Evolutionary conservation across 1,140 invertebrate genomes (phyloP).

Genomic region (Anadara kagoshimensis): DNA sequence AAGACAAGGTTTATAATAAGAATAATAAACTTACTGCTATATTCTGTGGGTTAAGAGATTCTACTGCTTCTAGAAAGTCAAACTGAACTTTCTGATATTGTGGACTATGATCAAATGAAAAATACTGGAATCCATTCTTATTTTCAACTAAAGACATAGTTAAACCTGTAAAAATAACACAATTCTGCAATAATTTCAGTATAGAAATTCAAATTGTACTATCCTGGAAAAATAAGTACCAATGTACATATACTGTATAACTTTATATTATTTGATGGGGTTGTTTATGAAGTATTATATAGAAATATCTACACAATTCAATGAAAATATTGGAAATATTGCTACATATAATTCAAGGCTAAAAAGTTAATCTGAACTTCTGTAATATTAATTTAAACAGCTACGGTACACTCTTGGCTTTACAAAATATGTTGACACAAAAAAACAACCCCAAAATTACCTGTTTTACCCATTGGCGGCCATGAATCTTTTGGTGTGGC

Average conservation of each 20-base stretch:
- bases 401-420: too few relatives aligned
- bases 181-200: too few relatives aligned
- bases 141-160: conserved; percentile 82
- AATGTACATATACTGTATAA: too few relatives aligned
- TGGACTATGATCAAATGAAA: conserved; percentile 86
- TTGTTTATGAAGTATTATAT: too few relatives aligned
- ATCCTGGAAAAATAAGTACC: too few relatives aligned
- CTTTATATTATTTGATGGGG: too few relatives aligned
- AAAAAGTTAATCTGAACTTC: not conserved
- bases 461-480: conserved; percentile 80
- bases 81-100: conserved; percentile 85
- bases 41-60: conserved; percentile 87
- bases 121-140: conserved; percentile 78
- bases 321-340: too few relatives aligned
- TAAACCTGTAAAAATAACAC: conserved; percentile 75
- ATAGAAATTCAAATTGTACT: too few relatives aligned
- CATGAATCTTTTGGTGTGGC: conserved; percentile 81
- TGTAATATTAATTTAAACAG: too few relatives aligned
- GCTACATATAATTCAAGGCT: too few relatives aligned
- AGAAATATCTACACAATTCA: too few relatives aligned
- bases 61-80: conserved; percentile 85
- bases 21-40: conserved; percentile 82
- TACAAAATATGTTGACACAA: conserved; percentile 19
- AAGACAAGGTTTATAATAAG: too few relatives aligned
- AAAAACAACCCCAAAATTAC: conserved; percentile 67